phyloP scores from a whole-genome alignment of 2,888 invertebrate species.

The Drosophila macrospina region DNA sequence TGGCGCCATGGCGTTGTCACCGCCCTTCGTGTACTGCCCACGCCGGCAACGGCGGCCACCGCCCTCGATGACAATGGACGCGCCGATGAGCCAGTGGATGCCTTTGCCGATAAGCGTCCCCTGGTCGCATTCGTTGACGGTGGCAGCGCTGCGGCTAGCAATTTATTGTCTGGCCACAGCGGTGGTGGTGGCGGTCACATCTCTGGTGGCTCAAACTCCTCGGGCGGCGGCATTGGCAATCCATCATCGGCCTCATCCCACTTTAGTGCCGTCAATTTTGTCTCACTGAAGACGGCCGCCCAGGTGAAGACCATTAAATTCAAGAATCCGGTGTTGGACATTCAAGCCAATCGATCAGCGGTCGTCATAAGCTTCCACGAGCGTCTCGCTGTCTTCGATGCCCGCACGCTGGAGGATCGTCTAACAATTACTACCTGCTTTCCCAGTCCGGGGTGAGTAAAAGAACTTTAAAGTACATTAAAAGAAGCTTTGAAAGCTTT shows the following conservation, averaged over 20 bases:
- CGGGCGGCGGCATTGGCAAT: conserved; percentile 30
- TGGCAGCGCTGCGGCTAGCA: conserved; percentile 88
- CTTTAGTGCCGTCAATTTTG: conserved; percentile 92
- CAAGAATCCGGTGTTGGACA: conserved; percentile 94
- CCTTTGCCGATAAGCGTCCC: conserved; percentile 92
- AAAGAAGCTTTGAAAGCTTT: neutral
- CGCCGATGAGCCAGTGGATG: conserved; percentile 87
- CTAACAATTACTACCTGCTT: conserved; percentile 95
- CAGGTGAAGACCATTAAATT: conserved; percentile 94
- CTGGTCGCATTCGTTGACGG: conserved; percentile 96
- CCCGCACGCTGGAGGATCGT: conserved; percentile 93
- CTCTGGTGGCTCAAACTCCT: conserved; percentile 87
- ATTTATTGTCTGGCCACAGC: conserved; percentile 89
- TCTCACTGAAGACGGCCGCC: conserved; percentile 88
- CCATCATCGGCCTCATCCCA: conserved; percentile 87
- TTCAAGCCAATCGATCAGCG: conserved; percentile 94
- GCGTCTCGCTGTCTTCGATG: conserved; percentile 96
- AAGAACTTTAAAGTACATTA: too few relatives aligned
- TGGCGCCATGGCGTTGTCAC: conserved; percentile 96
- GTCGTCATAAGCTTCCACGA: conserved; percentile 95
- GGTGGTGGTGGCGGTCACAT: conserved; percentile 85
- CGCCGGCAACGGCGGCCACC: conserved; percentile 87
- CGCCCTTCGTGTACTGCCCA: conserved; percentile 93
- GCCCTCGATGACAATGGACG: conserved; percentile 84
- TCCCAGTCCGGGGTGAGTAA: conserved; percentile 90